Percentiles rank a stretch among this genome's conserved stretches.
Evolutionary conservation across 2,113 vertebrate genomes (phyloP).

Genomic region (Actenoides lindsayi): DNA sequence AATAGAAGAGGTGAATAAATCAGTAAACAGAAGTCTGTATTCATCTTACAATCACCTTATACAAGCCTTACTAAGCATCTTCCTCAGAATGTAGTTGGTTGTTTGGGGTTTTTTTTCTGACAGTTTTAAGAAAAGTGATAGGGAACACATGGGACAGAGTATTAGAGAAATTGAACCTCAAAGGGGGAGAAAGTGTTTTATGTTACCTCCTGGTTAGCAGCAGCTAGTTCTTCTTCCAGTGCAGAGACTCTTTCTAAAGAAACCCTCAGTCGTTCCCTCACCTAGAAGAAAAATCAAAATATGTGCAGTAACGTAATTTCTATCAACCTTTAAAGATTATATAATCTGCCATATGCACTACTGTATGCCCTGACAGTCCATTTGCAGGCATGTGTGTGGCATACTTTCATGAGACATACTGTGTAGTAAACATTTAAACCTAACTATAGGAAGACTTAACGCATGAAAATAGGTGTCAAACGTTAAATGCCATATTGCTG

Average conservation of each 20-base stretch:
- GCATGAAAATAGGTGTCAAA: neutral
- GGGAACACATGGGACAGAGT: conserved; percentile 54
- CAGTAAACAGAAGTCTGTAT: neutral
- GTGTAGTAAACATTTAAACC: conserved; percentile 15
- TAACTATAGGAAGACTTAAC: neutral
- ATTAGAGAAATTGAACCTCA: conserved; percentile 64
- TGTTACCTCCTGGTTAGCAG: conserved; percentile 95
- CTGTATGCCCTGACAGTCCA: neutral
- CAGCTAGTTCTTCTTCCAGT: conserved; percentile 95
- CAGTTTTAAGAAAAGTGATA: conserved; percentile 52
- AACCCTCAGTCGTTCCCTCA: conserved; percentile 93
- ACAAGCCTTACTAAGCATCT: neutral
- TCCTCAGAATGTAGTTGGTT: conserved; percentile 3
- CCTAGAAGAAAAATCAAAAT: conserved; percentile 84
- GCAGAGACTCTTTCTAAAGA: conserved; percentile 95
- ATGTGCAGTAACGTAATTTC: conserved; percentile 74
- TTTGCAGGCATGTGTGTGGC: conserved; percentile 27
- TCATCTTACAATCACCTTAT: conserved; percentile 12
- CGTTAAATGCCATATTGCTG: neutral
- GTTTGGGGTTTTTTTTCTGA: conserved; percentile 19
- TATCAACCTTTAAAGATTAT: conserved; percentile 53
- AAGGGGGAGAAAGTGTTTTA: conserved; percentile 72
- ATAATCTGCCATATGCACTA: conserved; percentile 54
- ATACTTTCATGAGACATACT: neutral
- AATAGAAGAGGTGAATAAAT: conserved; percentile 9